These are phyloP conservation scores for Xestoiulus laeticollis DNA, from an alignment of 2,888 invertebrate species.

Conservation along the genomic window DNA sequence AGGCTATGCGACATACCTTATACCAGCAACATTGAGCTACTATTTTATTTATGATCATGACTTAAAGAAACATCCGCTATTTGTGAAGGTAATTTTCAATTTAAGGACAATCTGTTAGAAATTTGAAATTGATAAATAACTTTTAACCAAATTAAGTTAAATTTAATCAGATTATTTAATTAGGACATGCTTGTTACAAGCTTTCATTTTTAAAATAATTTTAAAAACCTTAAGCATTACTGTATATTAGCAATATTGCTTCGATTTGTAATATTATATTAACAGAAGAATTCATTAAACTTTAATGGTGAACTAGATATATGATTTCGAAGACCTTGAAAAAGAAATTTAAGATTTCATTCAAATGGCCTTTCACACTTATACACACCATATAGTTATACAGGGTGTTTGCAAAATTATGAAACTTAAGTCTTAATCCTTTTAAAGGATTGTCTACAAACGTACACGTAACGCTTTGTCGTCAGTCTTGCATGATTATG, in stretches of 20 bases:
- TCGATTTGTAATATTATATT: too few relatives aligned
- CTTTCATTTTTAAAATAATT: background rate
- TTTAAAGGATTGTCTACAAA: too few relatives aligned
- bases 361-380: background rate
- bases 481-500: too few relatives aligned
- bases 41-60: slow-evolving; percentile 48
- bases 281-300: too few relatives aligned
- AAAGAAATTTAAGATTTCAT: too few relatives aligned
- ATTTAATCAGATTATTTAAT: background rate
- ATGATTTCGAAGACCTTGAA: too few relatives aligned
- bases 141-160: background rate
- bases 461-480: too few relatives aligned
- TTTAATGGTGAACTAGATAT: too few relatives aligned
- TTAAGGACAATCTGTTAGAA: background rate
- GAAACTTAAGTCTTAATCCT: too few relatives aligned
- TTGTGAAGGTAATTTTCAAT: slow-evolving; percentile 48
- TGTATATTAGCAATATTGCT: background rate
- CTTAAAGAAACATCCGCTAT: slow-evolving; percentile 49
- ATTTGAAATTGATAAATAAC: background rate
- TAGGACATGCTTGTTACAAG: background rate
- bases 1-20: slow-evolving; percentile 46
- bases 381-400: too few relatives aligned
- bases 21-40: slow-evolving; percentile 27
- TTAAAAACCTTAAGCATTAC: background rate
- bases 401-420: too few relatives aligned